Evolutionary conservation across 2,113 vertebrate species (phyloP).

Genomic region (Echinops telfairi): DNA sequence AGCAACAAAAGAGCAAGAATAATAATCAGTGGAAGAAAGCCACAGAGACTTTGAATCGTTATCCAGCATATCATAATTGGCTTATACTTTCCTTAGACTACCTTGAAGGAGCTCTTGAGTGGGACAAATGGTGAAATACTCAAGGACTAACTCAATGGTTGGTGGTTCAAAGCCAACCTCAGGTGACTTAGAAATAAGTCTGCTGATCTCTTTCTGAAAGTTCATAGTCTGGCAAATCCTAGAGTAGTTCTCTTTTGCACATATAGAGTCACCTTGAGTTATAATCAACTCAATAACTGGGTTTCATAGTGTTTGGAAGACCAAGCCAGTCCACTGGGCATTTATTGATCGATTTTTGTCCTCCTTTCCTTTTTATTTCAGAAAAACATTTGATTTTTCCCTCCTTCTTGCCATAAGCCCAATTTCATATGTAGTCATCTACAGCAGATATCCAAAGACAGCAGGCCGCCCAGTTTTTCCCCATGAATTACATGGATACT

Average conservation of each 20-base stretch:
- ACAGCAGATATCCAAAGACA: not conserved
- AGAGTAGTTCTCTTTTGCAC: not conserved
- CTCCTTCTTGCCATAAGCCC: not conserved
- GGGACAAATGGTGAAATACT: not conserved
- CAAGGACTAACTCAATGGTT: not conserved
- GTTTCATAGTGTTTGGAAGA: not conserved
- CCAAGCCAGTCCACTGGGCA: not conserved
- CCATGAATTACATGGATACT: not conserved
- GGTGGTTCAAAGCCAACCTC: not conserved
- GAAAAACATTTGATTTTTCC: not conserved
- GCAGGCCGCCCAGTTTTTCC: too few relatives aligned
- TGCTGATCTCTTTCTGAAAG: not conserved
- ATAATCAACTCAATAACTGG: not conserved
- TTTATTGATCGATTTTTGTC: not conserved
- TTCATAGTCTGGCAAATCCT: not conserved
- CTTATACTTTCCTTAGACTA: not conserved
- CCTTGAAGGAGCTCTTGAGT: not conserved
- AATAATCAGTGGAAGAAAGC: not conserved
- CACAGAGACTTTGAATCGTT: slow-evolving; percentile 5
- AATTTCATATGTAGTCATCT: not conserved
- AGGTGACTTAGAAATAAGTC: not conserved
- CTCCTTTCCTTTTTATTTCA: not conserved
- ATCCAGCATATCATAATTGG: not conserved
- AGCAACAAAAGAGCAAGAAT: not conserved
- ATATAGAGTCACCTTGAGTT: not conserved